Evolutionary conservation across 2,113 vertebrate species (phyloP), one percentile per base, ranked within the genome.

Genomic region (Rhinolophus sinicus): DNA sequence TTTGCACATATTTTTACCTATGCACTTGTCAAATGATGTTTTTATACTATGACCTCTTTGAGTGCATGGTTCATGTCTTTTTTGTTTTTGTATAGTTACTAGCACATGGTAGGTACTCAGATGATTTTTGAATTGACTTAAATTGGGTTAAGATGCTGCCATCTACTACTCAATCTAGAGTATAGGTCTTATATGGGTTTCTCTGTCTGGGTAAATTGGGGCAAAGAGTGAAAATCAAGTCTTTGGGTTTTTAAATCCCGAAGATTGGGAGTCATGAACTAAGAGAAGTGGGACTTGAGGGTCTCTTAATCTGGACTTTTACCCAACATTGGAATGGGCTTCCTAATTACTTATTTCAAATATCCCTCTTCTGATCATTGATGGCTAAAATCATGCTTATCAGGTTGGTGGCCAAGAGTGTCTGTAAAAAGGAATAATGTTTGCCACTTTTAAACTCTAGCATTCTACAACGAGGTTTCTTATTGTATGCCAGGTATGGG

Each of bases 171-270:
- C 26, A 50, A 13, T 50, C 47, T 50, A 50, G 47, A 50, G 47
- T 13, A 12, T 44, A 44, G 40, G 40, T 44, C 22, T 58, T 94
- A 5, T 19, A 18, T n/a, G 6, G 16, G 3, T 88, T 90, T 80
- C 12, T 54, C 30, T 83, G 30, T 60, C 26, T 33, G 47, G 44
- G 13, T 52, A 76, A 67, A 40, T 44, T 91, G 62, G 40, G 14
- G 12, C 50, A 92, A 94, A 80, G 38, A 95, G 11, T 89, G 28
- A 94, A 97, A 93, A 84, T 92, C 26, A 92, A 69, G 11, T 65
- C 67, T 67, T 88, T 93, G 19, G 52, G 52, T 16, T 54, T 83
- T 24, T 14, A 13, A 67, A 1, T 88, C 10, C 92, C 95, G 14
- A 78, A 21, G 21, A 83, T 62, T 88, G 21, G 21, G 56, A 67